phyloP scores from a whole-genome alignment of 2,113 vertebrate species.

The Rallus limicola region DNA sequence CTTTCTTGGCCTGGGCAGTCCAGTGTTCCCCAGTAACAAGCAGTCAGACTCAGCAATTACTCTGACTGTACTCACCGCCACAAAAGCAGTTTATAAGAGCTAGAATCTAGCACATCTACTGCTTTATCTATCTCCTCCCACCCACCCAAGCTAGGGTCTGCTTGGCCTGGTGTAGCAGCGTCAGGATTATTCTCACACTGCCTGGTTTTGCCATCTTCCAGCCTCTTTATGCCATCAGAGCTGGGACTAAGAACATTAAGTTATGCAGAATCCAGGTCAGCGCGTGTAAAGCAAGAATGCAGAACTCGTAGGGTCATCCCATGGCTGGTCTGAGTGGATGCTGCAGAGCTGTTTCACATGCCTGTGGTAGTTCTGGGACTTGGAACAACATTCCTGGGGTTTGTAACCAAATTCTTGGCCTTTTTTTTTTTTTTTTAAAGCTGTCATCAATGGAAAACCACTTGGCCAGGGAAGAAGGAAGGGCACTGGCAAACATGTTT shows the following conservation, averaged over 20 bases:
- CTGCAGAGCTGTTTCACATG: conserved; percentile 4
- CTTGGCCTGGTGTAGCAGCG: not conserved
- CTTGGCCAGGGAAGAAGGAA: conserved; percentile 77
- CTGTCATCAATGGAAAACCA: conserved; percentile 70
- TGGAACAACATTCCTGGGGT: not conserved
- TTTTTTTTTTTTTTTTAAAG: conserved; percentile 58
- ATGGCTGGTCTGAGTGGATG: not conserved
- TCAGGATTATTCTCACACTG: not conserved
- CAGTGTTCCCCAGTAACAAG: not conserved
- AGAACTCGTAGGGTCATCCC: not conserved
- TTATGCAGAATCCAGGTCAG: not conserved
- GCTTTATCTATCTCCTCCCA: not conserved
- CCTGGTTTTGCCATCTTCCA: not conserved
- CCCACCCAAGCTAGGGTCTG: not conserved
- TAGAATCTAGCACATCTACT: not conserved
- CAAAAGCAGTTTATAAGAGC: not conserved
- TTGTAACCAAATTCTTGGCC: not conserved
- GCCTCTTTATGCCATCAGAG: not conserved
- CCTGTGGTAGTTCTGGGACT: not conserved
- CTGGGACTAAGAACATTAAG: not conserved
- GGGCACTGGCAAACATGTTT: conserved; percentile 78
- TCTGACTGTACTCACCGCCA: not conserved
- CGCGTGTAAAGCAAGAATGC: not conserved
- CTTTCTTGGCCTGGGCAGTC: not conserved
- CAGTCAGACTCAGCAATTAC: not conserved